phyloP scores from a whole-genome alignment of 2,113 vertebrate species.

The Paramisgurnus dabryanus region DNA sequence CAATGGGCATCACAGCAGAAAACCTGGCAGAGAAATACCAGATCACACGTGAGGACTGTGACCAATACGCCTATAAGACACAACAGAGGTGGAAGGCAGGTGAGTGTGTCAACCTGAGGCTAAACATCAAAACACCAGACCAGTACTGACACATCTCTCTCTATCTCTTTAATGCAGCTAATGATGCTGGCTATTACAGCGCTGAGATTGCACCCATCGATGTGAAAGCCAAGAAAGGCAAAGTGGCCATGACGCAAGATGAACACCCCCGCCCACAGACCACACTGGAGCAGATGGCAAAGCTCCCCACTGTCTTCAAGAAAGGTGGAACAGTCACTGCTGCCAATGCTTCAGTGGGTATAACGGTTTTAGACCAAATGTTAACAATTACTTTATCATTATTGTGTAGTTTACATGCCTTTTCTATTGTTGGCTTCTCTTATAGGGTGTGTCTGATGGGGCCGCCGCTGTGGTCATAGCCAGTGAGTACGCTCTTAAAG shows the following conservation, averaged over 20 bases:
- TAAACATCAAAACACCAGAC: not conserved
- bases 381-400: not conserved
- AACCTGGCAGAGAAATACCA: constrained; percentile 89
- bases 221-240: constrained; percentile 89
- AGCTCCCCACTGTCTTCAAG: constrained; percentile 88
- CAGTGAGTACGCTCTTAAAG: constrained; percentile 90
- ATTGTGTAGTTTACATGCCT: not conserved
- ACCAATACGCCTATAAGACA: constrained; percentile 82
- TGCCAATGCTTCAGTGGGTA: constrained; percentile 91
- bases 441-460: constrained; percentile 91
- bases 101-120: constrained; percentile 62
- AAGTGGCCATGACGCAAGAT: constrained; percentile 83
- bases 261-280: constrained; percentile 92
- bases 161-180: constrained; percentile 71
- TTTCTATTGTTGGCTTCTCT: not conserved
- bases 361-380: not conserved
- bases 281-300: constrained; percentile 86
- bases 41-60: constrained; percentile 87
- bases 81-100: constrained; percentile 94
- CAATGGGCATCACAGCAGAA: constrained; percentile 94
- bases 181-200: constrained; percentile 83
- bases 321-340: constrained; percentile 93
- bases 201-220: constrained; percentile 92
- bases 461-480: constrained; percentile 87
- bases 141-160: not conserved